Evolutionary conservation across 2,888 invertebrate genomes (phyloP).

Genomic region (Syrista parreyssii): DNA sequence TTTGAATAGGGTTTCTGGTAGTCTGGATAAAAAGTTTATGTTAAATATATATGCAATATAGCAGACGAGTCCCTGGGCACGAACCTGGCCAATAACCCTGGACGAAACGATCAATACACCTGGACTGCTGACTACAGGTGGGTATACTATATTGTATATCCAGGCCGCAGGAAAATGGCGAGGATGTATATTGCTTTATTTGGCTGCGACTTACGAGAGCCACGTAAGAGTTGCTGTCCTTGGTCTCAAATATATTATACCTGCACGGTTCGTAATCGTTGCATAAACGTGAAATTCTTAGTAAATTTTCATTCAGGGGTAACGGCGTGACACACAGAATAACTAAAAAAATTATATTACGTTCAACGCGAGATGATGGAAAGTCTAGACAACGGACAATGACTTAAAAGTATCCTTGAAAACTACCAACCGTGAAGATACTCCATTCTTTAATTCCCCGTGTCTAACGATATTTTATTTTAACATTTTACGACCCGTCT

Average conservation of each 20-base stretch:
- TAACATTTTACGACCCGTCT: constrained; percentile 11
- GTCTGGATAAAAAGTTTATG: too few species aligned
- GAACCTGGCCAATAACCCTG: too few species aligned
- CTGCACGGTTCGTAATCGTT: constrained; percentile 22
- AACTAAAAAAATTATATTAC: too few species aligned
- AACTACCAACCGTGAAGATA: constrained; percentile 21
- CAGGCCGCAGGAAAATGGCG: constrained; percentile 14
- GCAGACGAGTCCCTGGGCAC: too few species aligned
- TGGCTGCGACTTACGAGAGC: constrained; percentile 27
- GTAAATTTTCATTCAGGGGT: too few species aligned
- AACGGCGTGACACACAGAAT: too few species aligned
- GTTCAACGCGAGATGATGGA: too few species aligned
- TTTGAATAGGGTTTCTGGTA: too few species aligned
- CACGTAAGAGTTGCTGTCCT: constrained; percentile 38
- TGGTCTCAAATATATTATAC: constrained; percentile 37
- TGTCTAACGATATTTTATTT: constrained; percentile 3
- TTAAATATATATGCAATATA: too few species aligned
- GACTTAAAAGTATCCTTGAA: constrained; percentile 61
- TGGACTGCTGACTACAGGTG: too few species aligned
- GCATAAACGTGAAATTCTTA: background rate
- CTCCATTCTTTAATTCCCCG: background rate
- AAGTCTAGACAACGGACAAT: constrained; percentile 45
- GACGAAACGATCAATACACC: too few species aligned
- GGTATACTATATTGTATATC: too few species aligned
- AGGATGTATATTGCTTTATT: constrained; percentile 33